Evolutionary conservation across 1,140 invertebrate species (phyloP), one percentile per base, ranked within the genome.

Genomic region (Ptiloglossa arizonensis): DNA sequence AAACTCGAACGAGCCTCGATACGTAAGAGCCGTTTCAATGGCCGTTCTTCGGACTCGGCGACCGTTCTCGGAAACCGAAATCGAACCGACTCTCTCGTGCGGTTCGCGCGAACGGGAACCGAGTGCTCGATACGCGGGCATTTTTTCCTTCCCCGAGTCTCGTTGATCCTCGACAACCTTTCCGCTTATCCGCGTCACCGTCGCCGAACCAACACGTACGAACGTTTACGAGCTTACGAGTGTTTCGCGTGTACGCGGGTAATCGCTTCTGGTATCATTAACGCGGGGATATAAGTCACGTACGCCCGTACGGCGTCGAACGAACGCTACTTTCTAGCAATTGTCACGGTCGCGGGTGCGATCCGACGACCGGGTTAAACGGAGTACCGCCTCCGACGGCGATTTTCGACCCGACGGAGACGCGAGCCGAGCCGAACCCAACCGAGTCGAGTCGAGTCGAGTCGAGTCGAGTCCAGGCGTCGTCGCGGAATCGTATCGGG

Each of bases 191-290:
- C 35, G 27, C 29, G 5, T 38, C 63, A 66, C 54, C 60, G 46
- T 68, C 50, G n/a, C 35, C 29, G 27, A 62, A 70, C 75, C 50
- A 35, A 27, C 52, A 29, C 68, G 74, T 54, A 63, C 38, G 24
- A 32, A 59, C 62, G 68, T 82, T 83, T 83, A 82, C 68, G 69
- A 74, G 82, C 63, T 82, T 83, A 83, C 82, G 82, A 83, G 82
- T 70, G 69, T 68, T 82, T 83, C 81, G 82, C 82, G 82, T 83
- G 82, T 27, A 48, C 75, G 27, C 50, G 17, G 48, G 81, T 79
- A 83, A 83, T 83, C 82, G 75, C 35, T 74, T 32, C 63, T 50
- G 41, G 74, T 83, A 83, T 83, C 81, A 82, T 83, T 79, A 82
- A 79, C 80, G 62, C 41, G 22, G 57, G 63, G 17, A 32, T 60